A percentile compares a stretch with the other conserved stretches of the same genome.
These are phyloP conservation scores for Cerceris rybyensis DNA, from an alignment of 2,888 invertebrate genomes.

Conservation along the genomic window DNA sequence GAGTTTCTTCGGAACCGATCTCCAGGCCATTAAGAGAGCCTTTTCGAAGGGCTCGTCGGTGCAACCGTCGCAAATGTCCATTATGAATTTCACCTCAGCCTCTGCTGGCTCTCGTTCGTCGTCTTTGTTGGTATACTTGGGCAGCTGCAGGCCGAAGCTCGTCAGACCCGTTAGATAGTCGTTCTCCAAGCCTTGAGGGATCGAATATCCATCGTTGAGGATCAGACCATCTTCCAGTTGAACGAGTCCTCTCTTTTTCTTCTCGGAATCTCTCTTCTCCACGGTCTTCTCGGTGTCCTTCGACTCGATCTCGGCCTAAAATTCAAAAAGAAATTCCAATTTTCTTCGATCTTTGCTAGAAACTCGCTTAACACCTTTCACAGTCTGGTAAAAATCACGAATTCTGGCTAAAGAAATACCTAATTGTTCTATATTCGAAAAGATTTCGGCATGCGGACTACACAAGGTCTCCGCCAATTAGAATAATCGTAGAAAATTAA, in stretches of 20 bases:
- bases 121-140: slow-evolving; percentile 78
- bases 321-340: neutral
- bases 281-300: slow-evolving; percentile 45
- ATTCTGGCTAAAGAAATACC: too few species aligned
- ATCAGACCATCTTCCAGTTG: slow-evolving; percentile 87
- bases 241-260: slow-evolving; percentile 87
- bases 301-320: slow-evolving; percentile 11
- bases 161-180: slow-evolving; percentile 86
- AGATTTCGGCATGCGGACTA: too few species aligned
- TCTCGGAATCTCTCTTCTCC: slow-evolving; percentile 68
- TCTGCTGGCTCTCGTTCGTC: slow-evolving; percentile 92
- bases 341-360: too few species aligned
- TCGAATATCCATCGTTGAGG: slow-evolving; percentile 85
- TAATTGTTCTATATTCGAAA: too few species aligned
- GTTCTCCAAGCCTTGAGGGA: slow-evolving; percentile 81
- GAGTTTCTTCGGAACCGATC: slow-evolving; percentile 88
- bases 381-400: too few species aligned
- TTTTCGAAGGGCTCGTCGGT: slow-evolving; percentile 90
- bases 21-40: slow-evolving; percentile 90
- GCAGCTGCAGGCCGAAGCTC: slow-evolving; percentile 86
- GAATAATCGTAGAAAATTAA: too few species aligned
- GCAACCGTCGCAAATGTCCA: slow-evolving; percentile 90
- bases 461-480: too few species aligned
- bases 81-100: slow-evolving; percentile 91
- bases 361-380: too few species aligned